phyloP scores from a whole-genome alignment of 2,113 vertebrate genomes.

The Oncorhynchus kisutch region DNA sequence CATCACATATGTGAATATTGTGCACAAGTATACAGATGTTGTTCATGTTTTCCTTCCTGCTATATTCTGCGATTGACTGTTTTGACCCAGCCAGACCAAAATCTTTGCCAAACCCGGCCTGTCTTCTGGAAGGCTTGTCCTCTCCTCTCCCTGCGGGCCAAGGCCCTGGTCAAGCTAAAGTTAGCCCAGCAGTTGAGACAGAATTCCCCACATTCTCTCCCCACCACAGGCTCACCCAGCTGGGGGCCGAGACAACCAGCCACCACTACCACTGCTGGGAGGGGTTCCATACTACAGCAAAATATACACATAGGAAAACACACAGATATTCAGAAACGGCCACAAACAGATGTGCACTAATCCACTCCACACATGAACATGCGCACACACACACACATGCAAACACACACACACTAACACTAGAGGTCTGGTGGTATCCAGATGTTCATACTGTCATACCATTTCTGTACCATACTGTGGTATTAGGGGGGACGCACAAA shows the following conservation, averaged over 20 bases:
- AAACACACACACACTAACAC: too few relatives aligned
- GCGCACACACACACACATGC: not conserved
- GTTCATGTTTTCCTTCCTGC: not conserved
- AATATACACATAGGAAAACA: conserved; percentile 47
- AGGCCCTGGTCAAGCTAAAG: conserved; percentile 47
- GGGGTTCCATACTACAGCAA: conserved; percentile 57
- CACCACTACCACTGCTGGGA: conserved; percentile 60
- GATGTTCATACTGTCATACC: too few relatives aligned
- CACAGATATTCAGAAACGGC: conserved; percentile 15
- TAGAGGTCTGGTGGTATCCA: too few relatives aligned
- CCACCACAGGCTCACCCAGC: conserved; percentile 43
- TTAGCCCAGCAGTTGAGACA: conserved; percentile 55
- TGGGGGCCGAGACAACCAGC: conserved; percentile 53
- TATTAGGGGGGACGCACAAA: too few relatives aligned
- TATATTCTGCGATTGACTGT: not conserved
- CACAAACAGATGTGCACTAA: conserved; percentile 29
- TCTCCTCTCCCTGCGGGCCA: not conserved
- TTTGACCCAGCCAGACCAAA: not conserved
- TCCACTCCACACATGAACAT: not conserved
- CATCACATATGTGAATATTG: too few relatives aligned
- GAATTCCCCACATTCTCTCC: conserved; percentile 51
- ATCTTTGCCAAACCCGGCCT: not conserved
- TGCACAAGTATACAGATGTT: too few relatives aligned
- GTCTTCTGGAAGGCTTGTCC: not conserved
- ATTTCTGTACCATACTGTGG: too few relatives aligned